Evolutionary conservation across 2,113 vertebrate species (phyloP), one percentile per base, ranked within the genome.

Genomic region (Hepsetus odoe): DNA sequence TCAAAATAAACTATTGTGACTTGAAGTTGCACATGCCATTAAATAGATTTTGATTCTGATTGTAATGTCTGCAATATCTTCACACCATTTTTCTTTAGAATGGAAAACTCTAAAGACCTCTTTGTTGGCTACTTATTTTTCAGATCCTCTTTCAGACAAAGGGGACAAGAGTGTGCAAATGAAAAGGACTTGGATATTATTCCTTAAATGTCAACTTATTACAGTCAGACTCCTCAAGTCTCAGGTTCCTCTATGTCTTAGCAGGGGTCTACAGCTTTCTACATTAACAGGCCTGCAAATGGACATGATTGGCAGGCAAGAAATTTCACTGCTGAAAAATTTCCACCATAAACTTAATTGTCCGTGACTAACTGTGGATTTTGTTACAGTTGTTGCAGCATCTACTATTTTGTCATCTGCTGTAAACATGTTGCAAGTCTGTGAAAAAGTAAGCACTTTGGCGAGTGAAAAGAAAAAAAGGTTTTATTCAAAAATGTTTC

Each of bases 181-280:
- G n/a, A 62, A 74, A 44, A 64, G 65, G 49, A 62, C 40, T 75
- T 59, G 14, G 32, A 5, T 55, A 30, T 65, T 24, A 33, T 61
- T 71, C 32, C 28, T 30, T 74, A 75, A 56, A 66, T 59, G 69
- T 55, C 76, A 64, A 71, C 65, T 74, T 76, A 69, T 72, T 38
- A 49, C 49, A 72, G 58, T 65, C 22, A 22, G 38, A 53, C 12
- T 53, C 30, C 65, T 74, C 65, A 53, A 32, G 58, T 42, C 76
- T 78, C 35, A 77, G 46, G 69, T 78, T 78, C 62, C 76, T 73
- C 42, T 24, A 56, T 46, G 49, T 33, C 76, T 82, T 78, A 82
- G 68, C 40, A 76, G 64, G 67, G 56, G 69, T 70, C 71, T 77
- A 65, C 62, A 26, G 75, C 75, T 55, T 5, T 70, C 28, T 64